Evolutionary conservation across 2,797 vertebrate species (phyloP), one percentile per base, ranked within the genome.

Genomic region (Sternotherus odoratus): DNA sequence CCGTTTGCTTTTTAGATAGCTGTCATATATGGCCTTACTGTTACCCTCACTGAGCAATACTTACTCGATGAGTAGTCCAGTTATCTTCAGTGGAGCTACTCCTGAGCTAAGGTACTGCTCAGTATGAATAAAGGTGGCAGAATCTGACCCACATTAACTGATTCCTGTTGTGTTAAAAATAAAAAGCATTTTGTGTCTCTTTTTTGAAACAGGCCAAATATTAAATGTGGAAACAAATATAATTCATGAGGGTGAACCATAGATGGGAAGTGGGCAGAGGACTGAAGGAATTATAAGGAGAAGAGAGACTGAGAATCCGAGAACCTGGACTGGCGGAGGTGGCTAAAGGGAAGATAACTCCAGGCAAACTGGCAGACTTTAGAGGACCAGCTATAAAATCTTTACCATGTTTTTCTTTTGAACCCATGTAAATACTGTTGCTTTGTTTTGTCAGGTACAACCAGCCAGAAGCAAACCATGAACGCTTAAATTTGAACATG

Each of bases 251-350:
- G 51, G 12, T 48, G 57, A 16, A 53, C 24, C 74, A 49, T 46
- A 81, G 78, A 63, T 12, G 43, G 28, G 26, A 72, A 43, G 39
- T 72, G 69, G 46, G 7, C 83, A 82, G 12, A 43, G 17, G 57
- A 72, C 21, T 72, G 53, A 90, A 81, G 5, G 33, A 13, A 4
- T 88, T 80, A 63, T 6, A 30, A 36, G 33, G 16, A 43, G 43
- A 75, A 30, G 75, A 30, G 77, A 88, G 19, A 5, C 53, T 79
- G 46, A 78, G 33, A 19, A 87, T 85, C 50, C 81, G 83, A 12
- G 30, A 49, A 92, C 0, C 1, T 28, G 43, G 17, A 78, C 10
- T 56, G 10, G 1, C 15, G 1, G 0, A 1, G 1, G 1, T 0
- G 0, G 3, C 9, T 79, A 28, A 91, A 85, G 54, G 50, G 50